These are phyloP conservation scores for Adelosebastes latens DNA, from an alignment of 2,797 vertebrate genomes.

Conservation along the genomic window DNA sequence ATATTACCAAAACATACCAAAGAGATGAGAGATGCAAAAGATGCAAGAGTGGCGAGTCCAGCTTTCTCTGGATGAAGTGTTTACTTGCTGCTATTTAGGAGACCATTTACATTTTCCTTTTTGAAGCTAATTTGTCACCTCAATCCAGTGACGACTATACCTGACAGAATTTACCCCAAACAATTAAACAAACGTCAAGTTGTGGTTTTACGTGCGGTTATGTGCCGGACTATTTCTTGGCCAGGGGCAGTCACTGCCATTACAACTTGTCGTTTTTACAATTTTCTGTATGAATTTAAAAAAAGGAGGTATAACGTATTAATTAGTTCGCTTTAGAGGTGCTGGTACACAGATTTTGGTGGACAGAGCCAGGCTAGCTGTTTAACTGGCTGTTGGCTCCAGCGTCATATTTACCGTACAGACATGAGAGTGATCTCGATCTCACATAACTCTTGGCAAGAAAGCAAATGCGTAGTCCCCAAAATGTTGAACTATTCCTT, in stretches of 20 bases:
- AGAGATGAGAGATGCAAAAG: neutral
- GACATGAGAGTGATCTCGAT: too few species aligned
- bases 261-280: neutral
- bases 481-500: too few species aligned
- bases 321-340: too few species aligned
- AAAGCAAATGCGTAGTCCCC: too few species aligned
- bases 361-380: too few species aligned
- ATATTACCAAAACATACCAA: neutral
- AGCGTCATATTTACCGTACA: too few species aligned
- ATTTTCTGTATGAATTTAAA: too few species aligned
- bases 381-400: too few species aligned
- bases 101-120: neutral
- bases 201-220: neutral
- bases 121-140: neutral
- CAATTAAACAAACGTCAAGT: neutral
- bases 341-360: too few species aligned
- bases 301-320: too few species aligned
- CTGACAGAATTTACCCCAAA: neutral
- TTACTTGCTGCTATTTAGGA: neutral
- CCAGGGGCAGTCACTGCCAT: neutral
- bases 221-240: neutral
- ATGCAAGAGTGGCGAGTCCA: neutral
- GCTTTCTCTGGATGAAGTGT: neutral
- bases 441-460: too few species aligned
- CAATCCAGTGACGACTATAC: neutral